These are phyloP conservation scores for Drosophila tripunctata DNA, from an alignment of 2,888 invertebrate species.

Conservation along the genomic window DNA sequence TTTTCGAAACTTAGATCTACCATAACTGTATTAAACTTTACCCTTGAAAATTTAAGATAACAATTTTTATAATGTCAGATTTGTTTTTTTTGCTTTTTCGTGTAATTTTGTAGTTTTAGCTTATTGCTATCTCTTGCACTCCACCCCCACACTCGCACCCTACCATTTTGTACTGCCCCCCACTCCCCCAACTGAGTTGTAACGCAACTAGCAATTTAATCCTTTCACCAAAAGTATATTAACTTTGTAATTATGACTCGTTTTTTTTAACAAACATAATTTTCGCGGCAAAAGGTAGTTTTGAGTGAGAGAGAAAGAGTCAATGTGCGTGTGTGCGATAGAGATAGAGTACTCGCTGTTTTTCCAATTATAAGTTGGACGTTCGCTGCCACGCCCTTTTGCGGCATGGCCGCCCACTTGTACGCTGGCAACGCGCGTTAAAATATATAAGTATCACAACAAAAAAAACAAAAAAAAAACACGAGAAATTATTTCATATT, in stretches of 20 bases:
- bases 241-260: constrained; percentile 81
- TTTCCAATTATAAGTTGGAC: constrained; percentile 79
- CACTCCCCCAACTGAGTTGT: not conserved
- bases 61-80: no score
- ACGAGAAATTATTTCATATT: constrained; percentile 80
- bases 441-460: constrained; percentile 21
- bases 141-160: not conserved
- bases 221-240: constrained; percentile 81
- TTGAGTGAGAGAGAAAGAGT: not conserved
- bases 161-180: constrained; percentile 12
- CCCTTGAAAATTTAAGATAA: no score
- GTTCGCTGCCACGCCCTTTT: constrained; percentile 56
- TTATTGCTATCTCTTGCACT: no score
- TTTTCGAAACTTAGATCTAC: no score
- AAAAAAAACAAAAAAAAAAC: constrained; percentile 38
- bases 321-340: constrained; percentile 20
- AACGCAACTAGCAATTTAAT: constrained; percentile 72
- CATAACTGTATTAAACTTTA: no score
- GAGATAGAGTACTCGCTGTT: constrained; percentile 41
- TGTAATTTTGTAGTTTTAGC: no score
- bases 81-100: no score
- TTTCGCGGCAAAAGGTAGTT: constrained; percentile 44
- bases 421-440: constrained; percentile 66
- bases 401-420: constrained; percentile 44
- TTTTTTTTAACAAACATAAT: constrained; percentile 69